Conservation (phyloP, 2,888 invertebrate species). For the Buathra laborator region DNA sequence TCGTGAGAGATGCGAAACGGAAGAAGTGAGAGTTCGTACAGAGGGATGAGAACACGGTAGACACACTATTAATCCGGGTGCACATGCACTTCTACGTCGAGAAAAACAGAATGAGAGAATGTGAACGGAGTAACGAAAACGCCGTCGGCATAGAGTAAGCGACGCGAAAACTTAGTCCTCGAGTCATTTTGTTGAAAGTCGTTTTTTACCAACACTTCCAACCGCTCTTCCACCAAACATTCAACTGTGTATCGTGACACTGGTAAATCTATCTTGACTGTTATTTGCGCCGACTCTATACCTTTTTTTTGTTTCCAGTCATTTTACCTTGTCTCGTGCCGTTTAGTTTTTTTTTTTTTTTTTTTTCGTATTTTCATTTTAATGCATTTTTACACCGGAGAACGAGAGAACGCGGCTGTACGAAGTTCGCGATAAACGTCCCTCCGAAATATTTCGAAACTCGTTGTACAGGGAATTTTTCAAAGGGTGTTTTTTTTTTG, state of each 20-base stretch:
- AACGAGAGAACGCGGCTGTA: slow-evolving; percentile 7
- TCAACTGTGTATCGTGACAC: not conserved
- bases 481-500: not conserved
- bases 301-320: not conserved
- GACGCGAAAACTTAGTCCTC: slow-evolving; percentile 61
- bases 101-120: not conserved
- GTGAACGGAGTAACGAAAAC: slow-evolving; percentile 38
- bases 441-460: not conserved
- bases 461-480: not conserved
- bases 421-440: not conserved
- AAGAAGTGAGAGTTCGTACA: not conserved
- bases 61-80: not conserved
- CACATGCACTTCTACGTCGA: not conserved
- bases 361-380: slow-evolving; percentile 8
- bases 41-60: not conserved
- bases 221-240: not conserved
- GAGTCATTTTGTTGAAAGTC: slow-evolving; percentile 57
- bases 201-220: slow-evolving; percentile 3
- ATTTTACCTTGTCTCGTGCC: slow-evolving; percentile 5
- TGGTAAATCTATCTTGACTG: slow-evolving; percentile 47
- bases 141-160: slow-evolving; percentile 15
- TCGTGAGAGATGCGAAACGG: slow-evolving; percentile 7
- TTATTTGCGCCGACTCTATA: slow-evolving; percentile 29
- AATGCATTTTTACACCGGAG: slow-evolving; percentile 25
- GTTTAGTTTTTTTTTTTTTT: slow-evolving; percentile 6